phyloP scores from a whole-genome alignment of 2,888 invertebrate species.

The Dastarcus helophoroides region DNA sequence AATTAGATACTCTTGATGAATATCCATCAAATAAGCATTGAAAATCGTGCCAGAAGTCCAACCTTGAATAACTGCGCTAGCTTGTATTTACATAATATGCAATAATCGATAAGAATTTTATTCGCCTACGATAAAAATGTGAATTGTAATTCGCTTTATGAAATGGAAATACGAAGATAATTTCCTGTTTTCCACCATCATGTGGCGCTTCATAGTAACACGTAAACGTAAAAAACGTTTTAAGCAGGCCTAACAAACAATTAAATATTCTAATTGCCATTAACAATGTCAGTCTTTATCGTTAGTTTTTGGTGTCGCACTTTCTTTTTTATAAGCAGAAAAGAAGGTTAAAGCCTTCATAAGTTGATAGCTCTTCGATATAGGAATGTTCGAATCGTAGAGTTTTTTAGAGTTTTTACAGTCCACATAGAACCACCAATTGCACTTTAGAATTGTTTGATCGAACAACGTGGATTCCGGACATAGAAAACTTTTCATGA shows the following conservation, averaged over 20 bases:
- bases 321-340: conserved; percentile 67
- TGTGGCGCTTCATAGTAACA: too few relatives aligned
- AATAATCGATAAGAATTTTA: too few relatives aligned
- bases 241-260: not conserved
- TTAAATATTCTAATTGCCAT: not conserved
- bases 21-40: too few relatives aligned
- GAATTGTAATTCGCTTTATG: too few relatives aligned
- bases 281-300: conserved; percentile 20
- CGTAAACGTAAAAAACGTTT: too few relatives aligned
- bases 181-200: too few relatives aligned
- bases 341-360: conserved; percentile 86
- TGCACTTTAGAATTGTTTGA: conserved; percentile 82
- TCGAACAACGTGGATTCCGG: conserved; percentile 86
- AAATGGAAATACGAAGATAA: too few relatives aligned
- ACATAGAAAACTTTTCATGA: conserved; percentile 85
- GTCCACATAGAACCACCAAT: conserved; percentile 92
- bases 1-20: too few relatives aligned
- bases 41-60: too few relatives aligned
- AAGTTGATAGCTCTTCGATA: conserved; percentile 82
- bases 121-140: too few relatives aligned
- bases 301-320: conserved; percentile 15
- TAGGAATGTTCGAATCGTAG: conserved; percentile 82
- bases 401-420: conserved; percentile 69
- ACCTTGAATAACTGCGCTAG: too few relatives aligned
- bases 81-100: too few relatives aligned